A percentile compares a stretch with the other conserved stretches of the same genome.
These are phyloP conservation scores for Phymastichus coffea DNA, from an alignment of 1,140 invertebrate species.

Conservation along the genomic window DNA sequence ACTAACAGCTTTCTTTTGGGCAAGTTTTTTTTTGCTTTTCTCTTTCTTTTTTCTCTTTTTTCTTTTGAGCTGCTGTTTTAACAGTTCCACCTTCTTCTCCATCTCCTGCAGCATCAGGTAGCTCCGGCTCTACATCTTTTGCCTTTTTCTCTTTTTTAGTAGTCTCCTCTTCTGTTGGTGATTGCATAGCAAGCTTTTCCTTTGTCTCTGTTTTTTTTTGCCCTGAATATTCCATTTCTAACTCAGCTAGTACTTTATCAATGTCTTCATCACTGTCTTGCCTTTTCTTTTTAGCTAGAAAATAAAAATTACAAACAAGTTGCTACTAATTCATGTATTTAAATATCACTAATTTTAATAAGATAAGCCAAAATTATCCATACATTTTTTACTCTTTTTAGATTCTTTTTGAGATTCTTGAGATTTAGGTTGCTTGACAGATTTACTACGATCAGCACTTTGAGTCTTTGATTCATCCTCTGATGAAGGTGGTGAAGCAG, in stretches of 20 bases:
- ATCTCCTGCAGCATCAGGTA: conserved; percentile 38
- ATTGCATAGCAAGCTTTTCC: conserved; percentile 58
- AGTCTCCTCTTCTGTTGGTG: conserved; percentile 50
- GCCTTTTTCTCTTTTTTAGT: conserved; percentile 55
- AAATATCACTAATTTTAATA: background rate
- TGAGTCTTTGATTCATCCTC: conserved; percentile 53
- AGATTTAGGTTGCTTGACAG: conserved; percentile 46
- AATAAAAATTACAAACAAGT: too few species aligned
- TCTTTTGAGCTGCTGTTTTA: conserved; percentile 82
- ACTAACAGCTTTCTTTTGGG: conserved; percentile 60
- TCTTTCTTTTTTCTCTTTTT: conserved; percentile 83
- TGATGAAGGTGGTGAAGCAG: conserved; percentile 51
- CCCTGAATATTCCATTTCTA: conserved; percentile 76
- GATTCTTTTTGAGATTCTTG: conserved; percentile 58
- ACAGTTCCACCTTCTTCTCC: conserved; percentile 62
- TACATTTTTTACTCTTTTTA: conserved; percentile 47
- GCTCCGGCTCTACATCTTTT: conserved; percentile 41
- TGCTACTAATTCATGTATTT: conserved; percentile 3
- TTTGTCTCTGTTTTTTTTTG: conserved; percentile 49
- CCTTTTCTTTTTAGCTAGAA: conserved; percentile 64
- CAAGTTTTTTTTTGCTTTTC: conserved; percentile 73
- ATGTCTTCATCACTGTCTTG: conserved; percentile 83
- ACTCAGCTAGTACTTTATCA: conserved; percentile 79
- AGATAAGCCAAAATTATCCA: background rate
- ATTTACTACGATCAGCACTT: conserved; percentile 54